Evolutionary conservation across 1,140 invertebrate genomes (phyloP), one percentile per base, ranked within the genome.

Genomic region (Sycophila sp.): DNA sequence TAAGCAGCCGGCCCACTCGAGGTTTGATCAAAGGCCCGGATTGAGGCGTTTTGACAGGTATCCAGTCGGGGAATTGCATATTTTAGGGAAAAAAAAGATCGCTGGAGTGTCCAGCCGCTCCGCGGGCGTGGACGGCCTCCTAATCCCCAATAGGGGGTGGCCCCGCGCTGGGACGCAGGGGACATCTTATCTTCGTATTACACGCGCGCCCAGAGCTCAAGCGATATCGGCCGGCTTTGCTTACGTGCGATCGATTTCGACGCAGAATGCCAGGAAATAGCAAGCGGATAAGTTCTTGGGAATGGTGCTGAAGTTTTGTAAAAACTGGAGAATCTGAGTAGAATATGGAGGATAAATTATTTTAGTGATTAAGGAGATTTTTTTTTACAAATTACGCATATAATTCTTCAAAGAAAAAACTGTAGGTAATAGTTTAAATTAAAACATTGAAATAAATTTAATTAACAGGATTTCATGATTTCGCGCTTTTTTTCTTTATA

Each of bases 131-230:
- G n/a, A n/a, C n/a, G n/a, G 60, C 76, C 74, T 75, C 75, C 2
- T 68, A 84, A 84, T 85, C 82, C 80, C 77, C 71, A 75, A 82
- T 83, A 76, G 82, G 80, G 80, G 76, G 76, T 75, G 76, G 73
- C 73, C 75, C 75, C 78, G 78, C 77, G 77, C 77, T 73, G 75
- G 78, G 78, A 80, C 73, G 72, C 78, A 74, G 77, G 77, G 80
- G 78, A 83, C 80, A 81, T 83, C 83, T 85, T 85, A 85, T 84
- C 83, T 82, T 84, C 82, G 79, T 82, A 81, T 80, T 82, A 83
- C 80, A 80, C 74, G 75, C 76, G 55, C 59, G 22, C 71, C 60
- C 28, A 5, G 2, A 55, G 13, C 32, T 40, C 17, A 59, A 22
- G 36, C 13, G 59, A 2, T 1, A 13, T 6, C 40, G 11, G 40